A percentile compares a stretch with the other conserved stretches of the same genome.
Evolutionary conservation across 2,797 vertebrate species (phyloP).

Genomic region (Dryobates pubescens): DNA sequence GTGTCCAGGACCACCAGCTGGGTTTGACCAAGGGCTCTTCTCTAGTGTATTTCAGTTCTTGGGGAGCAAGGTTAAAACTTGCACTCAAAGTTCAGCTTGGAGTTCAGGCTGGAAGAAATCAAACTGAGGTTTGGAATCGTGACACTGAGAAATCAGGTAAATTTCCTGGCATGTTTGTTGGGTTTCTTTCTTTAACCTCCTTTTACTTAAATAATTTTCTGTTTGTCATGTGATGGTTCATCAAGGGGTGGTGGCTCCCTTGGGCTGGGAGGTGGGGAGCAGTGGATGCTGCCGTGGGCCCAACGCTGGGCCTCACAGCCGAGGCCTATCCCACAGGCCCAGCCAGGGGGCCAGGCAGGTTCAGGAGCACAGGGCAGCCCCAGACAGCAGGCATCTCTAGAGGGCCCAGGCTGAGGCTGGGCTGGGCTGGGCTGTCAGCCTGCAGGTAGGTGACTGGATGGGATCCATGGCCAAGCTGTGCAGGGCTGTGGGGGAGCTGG

Average conservation of each 20-base stretch:
- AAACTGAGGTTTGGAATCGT: background rate
- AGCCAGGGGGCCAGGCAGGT: rapidly evolving
- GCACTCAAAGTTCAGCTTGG: background rate
- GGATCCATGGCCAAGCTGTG: rapidly evolving
- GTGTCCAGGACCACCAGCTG: background rate
- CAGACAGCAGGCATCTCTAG: rapidly evolving
- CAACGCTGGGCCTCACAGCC: background rate
- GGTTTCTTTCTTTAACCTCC: background rate
- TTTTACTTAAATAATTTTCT: background rate
- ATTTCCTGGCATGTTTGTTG: background rate
- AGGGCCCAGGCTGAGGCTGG: background rate
- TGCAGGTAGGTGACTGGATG: rapidly evolving
- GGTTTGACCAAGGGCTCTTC: background rate
- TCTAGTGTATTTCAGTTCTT: background rate
- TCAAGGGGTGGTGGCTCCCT: background rate
- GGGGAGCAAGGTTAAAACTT: background rate
- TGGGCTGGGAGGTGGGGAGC: background rate
- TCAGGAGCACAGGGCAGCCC: background rate
- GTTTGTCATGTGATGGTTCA: rapidly evolving
- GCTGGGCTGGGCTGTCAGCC: background rate
- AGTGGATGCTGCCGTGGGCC: background rate
- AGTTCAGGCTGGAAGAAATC: background rate
- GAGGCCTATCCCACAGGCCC: rapidly evolving
- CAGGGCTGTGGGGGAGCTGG: background rate
- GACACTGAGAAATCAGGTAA: background rate